A percentile compares a stretch with the other conserved stretches of the same genome.
These are phyloP conservation scores for Tetrapedia diversipes DNA, from an alignment of 2,888 invertebrate genomes.

Conservation along the genomic window DNA sequence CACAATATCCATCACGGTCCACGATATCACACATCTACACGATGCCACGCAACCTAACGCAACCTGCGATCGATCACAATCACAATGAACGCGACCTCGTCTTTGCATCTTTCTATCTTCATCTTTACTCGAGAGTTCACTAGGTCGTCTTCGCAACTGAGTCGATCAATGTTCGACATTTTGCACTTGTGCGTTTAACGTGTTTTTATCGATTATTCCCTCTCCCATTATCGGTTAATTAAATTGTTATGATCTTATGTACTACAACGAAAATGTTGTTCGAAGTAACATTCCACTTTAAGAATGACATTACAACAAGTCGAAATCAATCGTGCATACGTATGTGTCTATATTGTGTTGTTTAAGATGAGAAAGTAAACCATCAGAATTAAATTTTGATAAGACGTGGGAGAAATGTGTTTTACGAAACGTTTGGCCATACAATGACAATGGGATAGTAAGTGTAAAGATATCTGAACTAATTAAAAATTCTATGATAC, in stretches of 20 bases:
- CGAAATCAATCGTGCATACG: neutral
- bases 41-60: slow-evolving; percentile 1
- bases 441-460: too few relatives aligned
- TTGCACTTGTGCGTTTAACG: neutral
- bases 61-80: slow-evolving; percentile 16
- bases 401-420: too few relatives aligned
- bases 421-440: too few relatives aligned
- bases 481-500: too few relatives aligned
- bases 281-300: too few relatives aligned
- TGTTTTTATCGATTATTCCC: neutral
- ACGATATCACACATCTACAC: neutral
- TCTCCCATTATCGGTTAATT: too few relatives aligned
- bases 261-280: neutral
- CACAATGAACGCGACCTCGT: slow-evolving; percentile 16
- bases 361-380: too few relatives aligned
- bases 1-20: neutral
- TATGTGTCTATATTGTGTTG: too few relatives aligned
- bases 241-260: too few relatives aligned
- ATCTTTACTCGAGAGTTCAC: slow-evolving; percentile 16
- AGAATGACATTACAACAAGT: neutral
- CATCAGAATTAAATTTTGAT: too few relatives aligned
- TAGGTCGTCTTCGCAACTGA: slow-evolving; percentile 5
- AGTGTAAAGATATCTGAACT: too few relatives aligned
- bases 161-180: neutral
- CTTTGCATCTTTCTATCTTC: slow-evolving; percentile 11